These are phyloP conservation scores for Limulus polyphemus DNA, from an alignment of 2,888 invertebrate genomes.

Conservation along the genomic window DNA sequence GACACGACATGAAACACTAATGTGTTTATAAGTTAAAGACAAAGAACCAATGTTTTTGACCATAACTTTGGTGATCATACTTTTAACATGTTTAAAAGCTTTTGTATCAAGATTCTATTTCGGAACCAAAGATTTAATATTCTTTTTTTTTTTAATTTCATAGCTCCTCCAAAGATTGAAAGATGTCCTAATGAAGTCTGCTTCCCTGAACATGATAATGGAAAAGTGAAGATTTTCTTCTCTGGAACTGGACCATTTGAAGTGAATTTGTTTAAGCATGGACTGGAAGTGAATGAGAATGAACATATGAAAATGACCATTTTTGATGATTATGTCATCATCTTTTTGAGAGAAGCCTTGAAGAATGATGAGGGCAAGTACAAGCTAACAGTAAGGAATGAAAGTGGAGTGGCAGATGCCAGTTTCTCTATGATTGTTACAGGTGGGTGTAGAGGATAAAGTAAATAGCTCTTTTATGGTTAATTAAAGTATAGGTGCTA, in stretches of 20 bases:
- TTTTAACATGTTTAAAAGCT: no score
- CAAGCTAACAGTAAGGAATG: slow-evolving; percentile 73
- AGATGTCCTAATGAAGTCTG: slow-evolving; percentile 78
- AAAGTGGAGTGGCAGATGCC: slow-evolving; percentile 72
- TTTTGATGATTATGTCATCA: slow-evolving; percentile 93
- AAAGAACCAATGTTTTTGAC: no score
- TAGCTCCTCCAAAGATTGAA: slow-evolving; percentile 81
- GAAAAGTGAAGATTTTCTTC: slow-evolving; percentile 94
- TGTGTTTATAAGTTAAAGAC: no score
- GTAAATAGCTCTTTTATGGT: no score
- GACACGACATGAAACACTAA: no score
- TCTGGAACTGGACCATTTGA: slow-evolving; percentile 91
- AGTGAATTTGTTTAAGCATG: slow-evolving; percentile 70
- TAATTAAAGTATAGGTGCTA: no score
- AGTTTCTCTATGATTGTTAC: slow-evolving; percentile 77
- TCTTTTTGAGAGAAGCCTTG: slow-evolving; percentile 82
- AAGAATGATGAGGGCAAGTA: slow-evolving; percentile 84
- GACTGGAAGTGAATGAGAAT: slow-evolving; percentile 59
- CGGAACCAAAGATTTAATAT: no score
- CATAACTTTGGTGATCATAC: no score
- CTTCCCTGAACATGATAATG: slow-evolving; percentile 86
- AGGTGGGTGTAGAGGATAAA: slow-evolving; percentile 38
- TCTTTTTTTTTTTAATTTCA: slow-evolving; percentile 5
- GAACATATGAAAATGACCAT: slow-evolving; percentile 73
- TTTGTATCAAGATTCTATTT: no score